Evolutionary conservation across 1,140 invertebrate species (phyloP), one percentile per base, ranked within the genome.

Genomic region (Halesus radiatus): DNA sequence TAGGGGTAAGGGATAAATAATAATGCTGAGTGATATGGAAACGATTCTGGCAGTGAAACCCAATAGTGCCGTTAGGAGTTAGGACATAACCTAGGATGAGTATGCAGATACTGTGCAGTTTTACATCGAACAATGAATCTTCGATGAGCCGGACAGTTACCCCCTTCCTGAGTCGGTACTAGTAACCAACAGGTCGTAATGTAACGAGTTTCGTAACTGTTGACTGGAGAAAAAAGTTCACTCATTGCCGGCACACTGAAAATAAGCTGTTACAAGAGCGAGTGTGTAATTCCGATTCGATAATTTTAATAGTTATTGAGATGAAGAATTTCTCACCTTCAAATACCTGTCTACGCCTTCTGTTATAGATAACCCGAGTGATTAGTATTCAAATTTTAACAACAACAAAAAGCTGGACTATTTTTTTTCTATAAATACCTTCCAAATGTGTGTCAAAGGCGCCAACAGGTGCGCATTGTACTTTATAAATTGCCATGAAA

Each of bases 61-160:
- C 68, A 22, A 13, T 5, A 6, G 50, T 72, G 23, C 68, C 68
- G 68, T 72, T 72, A 72, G 20, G 45, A 53, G 68, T 72, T 72
- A 72, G 22, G 50, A 53, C 45, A 15, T 16, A 72, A 26, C 68
- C 1, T 72, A 72, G 68, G 20, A 72, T 72, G 68, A 72, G 50
- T 72, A 72, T 72, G 68, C 68, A 72, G 68, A 72, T 72, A 53
- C 8, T 72, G 20, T 72, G 68, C 68, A 72, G 5, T 72, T 72
- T 72, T 72, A 8, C 8, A 23, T 16, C 50, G 50, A 72, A 72
- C 45, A 72, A 72, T 72, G 50, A 72, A 72, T 53, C 50, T 72
- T 26, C 26, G 45, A 53, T 72, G 50, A 50, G 50, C 50, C 68
- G 13, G 10, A 72, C 68, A 72, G 68, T 72, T 72, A 72, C 52